Evolutionary conservation across 2,888 invertebrate species (phyloP).

Genomic region (Leptinotarsa rubiginosa): DNA sequence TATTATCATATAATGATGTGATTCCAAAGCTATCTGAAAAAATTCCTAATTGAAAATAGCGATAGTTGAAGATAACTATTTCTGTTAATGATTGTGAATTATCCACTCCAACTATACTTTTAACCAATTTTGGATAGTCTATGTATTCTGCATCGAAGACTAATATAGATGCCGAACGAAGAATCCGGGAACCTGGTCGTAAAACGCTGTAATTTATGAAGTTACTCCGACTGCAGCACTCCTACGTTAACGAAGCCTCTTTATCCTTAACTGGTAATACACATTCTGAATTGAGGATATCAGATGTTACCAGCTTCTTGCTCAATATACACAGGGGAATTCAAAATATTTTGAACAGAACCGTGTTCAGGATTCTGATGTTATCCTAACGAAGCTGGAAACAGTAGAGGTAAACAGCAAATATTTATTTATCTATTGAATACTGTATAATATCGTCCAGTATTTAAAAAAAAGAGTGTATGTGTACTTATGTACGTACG

Average conservation of each 20-base stretch:
- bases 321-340: conserved; percentile 4
- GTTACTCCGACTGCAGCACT: background rate
- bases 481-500: too few relatives aligned
- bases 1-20: too few relatives aligned
- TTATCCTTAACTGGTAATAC: conserved; percentile 13
- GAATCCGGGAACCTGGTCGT: background rate
- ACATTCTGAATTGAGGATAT: conserved; percentile 13
- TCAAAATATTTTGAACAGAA: background rate
- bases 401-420: background rate
- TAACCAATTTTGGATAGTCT: background rate
- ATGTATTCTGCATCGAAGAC: background rate
- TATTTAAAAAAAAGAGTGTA: too few relatives aligned
- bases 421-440: background rate
- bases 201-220: conserved; percentile 1
- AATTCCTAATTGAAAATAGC: too few relatives aligned
- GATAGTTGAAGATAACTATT: background rate
- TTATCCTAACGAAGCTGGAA: background rate
- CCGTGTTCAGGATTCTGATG: background rate
- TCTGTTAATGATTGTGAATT: background rate
- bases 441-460: too few relatives aligned
- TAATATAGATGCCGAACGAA: background rate
- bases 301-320: conserved; percentile 18
- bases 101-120: background rate
- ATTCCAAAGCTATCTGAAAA: too few relatives aligned
- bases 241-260: conserved; percentile 13